These are phyloP conservation scores for Alauda arvensis DNA, from an alignment of 2,797 vertebrate species.

Conservation along the genomic window DNA sequence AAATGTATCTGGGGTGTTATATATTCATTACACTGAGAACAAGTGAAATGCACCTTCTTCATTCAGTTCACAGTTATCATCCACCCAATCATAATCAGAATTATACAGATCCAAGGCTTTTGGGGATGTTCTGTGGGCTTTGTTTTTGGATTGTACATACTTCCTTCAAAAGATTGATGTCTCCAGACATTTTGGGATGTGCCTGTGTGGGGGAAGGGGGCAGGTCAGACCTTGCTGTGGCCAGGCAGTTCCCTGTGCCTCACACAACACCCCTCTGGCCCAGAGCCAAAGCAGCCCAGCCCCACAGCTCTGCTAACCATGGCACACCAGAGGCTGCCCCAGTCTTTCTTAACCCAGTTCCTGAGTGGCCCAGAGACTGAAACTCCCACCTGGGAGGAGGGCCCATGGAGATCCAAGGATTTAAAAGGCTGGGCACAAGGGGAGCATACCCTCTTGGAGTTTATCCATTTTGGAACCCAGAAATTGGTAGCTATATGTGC, in stretches of 20 bases:
- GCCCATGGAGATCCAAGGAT: rapidly evolving
- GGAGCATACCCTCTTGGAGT: too few relatives aligned
- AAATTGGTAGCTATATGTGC: background rate
- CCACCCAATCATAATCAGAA: background rate
- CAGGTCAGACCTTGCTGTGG: background rate
- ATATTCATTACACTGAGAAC: background rate
- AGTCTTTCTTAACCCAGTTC: too few relatives aligned
- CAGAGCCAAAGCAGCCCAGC: background rate
- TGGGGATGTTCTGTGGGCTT: background rate
- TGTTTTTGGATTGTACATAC: background rate
- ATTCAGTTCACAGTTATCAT: background rate
- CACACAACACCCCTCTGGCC: background rate
- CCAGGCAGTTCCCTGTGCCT: rapidly evolving
- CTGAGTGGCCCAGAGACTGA: rapidly evolving
- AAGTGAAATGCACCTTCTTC: background rate
- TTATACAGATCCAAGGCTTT: background rate
- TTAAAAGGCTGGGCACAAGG: background rate
- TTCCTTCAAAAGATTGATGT: background rate
- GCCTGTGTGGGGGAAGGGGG: rapidly evolving
- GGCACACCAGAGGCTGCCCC: background rate
- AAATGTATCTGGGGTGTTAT: background rate
- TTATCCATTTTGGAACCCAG: background rate
- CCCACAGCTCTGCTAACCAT: rapidly evolving
- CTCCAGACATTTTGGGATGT: background rate
- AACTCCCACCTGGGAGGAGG: background rate